phyloP scores from a whole-genome alignment of 2,888 invertebrate species.

The Euplagia quadripunctaria region DNA sequence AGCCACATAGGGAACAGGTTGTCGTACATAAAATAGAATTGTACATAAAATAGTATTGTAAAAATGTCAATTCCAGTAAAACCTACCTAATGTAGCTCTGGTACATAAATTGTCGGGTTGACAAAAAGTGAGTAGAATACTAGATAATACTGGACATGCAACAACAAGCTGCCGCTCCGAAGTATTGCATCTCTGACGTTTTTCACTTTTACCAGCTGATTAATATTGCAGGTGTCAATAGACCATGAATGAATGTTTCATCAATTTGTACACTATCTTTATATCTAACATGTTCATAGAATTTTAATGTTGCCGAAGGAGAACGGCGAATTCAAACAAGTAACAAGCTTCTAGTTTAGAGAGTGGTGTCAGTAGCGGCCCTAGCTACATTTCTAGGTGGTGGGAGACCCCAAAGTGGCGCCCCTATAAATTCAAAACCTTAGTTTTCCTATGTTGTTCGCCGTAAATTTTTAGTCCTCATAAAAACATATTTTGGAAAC shows the following conservation, averaged over 20 bases:
- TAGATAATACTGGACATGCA: constrained; percentile 44
- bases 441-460: too few species aligned
- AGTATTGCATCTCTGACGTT: constrained; percentile 42
- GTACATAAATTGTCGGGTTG: constrained; percentile 16
- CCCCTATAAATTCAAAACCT: too few species aligned
- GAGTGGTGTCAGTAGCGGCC: too few species aligned
- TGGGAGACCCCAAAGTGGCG: too few species aligned
- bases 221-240: constrained; percentile 31
- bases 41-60: too few species aligned
- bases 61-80: not conserved
- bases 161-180: constrained; percentile 28
- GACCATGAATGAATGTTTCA: constrained; percentile 30
- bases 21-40: too few species aligned
- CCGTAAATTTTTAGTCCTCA: too few species aligned
- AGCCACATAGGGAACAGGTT: too few species aligned
- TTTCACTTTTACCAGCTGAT: constrained; percentile 56
- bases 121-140: constrained; percentile 25
- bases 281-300: not conserved
- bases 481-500: too few species aligned
- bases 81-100: constrained; percentile 7
- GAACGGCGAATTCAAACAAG: not conserved
- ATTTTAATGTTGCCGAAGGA: not conserved
- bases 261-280: constrained; percentile 7
- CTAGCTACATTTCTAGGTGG: too few species aligned
- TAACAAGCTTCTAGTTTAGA: too few species aligned